These are phyloP conservation scores for Helogale parvula DNA, from an alignment of 2,113 vertebrate species.

Conservation along the genomic window DNA sequence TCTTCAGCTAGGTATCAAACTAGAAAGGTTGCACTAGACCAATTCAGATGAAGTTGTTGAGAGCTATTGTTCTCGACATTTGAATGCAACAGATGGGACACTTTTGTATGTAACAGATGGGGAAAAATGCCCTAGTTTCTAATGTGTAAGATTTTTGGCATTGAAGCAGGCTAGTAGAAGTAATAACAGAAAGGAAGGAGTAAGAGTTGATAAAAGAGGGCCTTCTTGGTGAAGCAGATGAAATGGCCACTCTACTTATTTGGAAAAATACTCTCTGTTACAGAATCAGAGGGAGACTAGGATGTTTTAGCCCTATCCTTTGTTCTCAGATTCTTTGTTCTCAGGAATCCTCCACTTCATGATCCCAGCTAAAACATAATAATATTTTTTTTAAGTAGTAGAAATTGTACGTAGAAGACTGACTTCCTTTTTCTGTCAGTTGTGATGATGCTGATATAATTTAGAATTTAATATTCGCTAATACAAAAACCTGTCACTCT, in stretches of 20 bases:
- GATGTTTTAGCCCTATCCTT: not conserved
- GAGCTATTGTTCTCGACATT: not conserved
- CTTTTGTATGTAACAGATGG: not conserved
- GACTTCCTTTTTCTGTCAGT: not conserved
- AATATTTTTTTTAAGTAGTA: not conserved
- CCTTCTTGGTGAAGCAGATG: not conserved
- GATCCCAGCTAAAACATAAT: not conserved
- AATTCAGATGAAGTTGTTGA: constrained; percentile 15
- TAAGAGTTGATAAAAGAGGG: not conserved
- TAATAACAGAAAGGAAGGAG: not conserved
- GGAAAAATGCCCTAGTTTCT: not conserved
- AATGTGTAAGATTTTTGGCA: not conserved
- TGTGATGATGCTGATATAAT: not conserved
- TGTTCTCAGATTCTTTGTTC: not conserved
- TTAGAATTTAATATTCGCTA: constrained; percentile 10
- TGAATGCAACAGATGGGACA: not conserved
- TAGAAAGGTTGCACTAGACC: not conserved
- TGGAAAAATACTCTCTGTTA: not conserved
- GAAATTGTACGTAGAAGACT: not conserved
- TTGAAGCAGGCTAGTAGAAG: not conserved
- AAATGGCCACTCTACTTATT: not conserved
- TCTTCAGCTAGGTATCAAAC: not conserved
- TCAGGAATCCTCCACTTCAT: not conserved
- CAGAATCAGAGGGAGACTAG: not conserved
- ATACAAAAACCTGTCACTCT: not conserved